Evolutionary conservation across 1,140 invertebrate species (phyloP).

Genomic region (Heliconius hewitsoni): DNA sequence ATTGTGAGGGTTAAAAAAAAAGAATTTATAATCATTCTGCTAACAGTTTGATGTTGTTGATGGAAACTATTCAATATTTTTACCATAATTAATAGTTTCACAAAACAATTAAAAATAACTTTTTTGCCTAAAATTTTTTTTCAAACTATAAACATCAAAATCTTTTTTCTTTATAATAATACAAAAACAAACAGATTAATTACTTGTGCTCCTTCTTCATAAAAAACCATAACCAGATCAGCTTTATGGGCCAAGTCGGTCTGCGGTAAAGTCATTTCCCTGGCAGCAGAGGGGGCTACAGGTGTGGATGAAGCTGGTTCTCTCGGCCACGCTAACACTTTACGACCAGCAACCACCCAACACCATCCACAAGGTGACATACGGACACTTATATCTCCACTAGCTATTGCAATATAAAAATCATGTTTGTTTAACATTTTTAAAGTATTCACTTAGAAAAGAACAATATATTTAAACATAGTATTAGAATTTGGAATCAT

Average conservation of each 20-base stretch:
- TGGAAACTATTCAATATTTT: no score
- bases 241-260: slow-evolving; percentile 96
- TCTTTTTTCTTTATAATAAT: background rate
- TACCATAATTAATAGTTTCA: no score
- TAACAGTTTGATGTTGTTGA: no score
- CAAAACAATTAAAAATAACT: no score
- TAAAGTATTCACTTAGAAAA: no score
- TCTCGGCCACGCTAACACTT: slow-evolving; percentile 93
- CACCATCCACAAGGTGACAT: slow-evolving; percentile 82
- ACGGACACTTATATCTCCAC: slow-evolving; percentile 80
- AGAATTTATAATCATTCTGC: no score
- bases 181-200: background rate
- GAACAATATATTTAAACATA: no score
- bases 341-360: slow-evolving; percentile 93
- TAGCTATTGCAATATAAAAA: slow-evolving; percentile 65
- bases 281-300: slow-evolving; percentile 45
- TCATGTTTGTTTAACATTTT: no score
- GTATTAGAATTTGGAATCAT: no score
- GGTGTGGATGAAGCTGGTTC: slow-evolving; percentile 39
- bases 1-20: no score
- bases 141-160: no score
- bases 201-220: slow-evolving; percentile 85
- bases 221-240: slow-evolving; percentile 92
- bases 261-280: slow-evolving; percentile 93
- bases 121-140: no score